Evolutionary conservation across 2,113 vertebrate species (phyloP).

Genomic region (Desmodus rotundus): DNA sequence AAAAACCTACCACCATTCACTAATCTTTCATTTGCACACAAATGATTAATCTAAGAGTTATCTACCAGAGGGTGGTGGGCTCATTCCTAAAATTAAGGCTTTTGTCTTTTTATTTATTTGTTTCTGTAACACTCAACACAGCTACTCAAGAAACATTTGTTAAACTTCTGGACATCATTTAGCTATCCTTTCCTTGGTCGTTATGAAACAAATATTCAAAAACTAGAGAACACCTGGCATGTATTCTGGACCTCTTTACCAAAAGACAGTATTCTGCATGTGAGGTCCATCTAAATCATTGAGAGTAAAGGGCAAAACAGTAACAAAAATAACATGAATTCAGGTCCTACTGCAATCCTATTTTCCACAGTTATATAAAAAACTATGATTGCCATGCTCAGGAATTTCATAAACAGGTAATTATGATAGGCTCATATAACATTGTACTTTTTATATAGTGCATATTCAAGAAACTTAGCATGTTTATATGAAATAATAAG

Average conservation of each 20-base stretch:
- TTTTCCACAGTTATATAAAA: constrained; percentile 14
- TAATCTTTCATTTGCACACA: background rate
- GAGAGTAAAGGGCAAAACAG: background rate
- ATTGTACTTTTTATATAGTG: background rate
- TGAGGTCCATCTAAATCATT: background rate
- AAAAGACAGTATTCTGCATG: background rate
- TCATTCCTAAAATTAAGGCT: background rate
- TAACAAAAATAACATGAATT: background rate
- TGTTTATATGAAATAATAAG: constrained; percentile 5
- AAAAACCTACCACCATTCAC: background rate
- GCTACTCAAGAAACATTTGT: background rate
- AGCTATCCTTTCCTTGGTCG: background rate
- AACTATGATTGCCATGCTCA: background rate
- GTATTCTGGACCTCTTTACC: background rate
- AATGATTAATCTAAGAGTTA: background rate
- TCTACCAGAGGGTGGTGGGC: background rate
- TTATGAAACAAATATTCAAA: constrained; percentile 28
- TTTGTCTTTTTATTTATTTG: background rate
- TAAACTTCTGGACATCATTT: background rate
- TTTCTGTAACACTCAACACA: background rate
- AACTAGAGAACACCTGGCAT: background rate
- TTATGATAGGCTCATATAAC: background rate
- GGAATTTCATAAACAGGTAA: background rate
- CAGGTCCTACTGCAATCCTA: background rate
- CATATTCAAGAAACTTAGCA: background rate